A percentile compares a stretch with the other conserved stretches of the same genome.
Evolutionary conservation across 2,113 vertebrate genomes (phyloP).

Genomic region (Reinhardtius hippoglossoides): DNA sequence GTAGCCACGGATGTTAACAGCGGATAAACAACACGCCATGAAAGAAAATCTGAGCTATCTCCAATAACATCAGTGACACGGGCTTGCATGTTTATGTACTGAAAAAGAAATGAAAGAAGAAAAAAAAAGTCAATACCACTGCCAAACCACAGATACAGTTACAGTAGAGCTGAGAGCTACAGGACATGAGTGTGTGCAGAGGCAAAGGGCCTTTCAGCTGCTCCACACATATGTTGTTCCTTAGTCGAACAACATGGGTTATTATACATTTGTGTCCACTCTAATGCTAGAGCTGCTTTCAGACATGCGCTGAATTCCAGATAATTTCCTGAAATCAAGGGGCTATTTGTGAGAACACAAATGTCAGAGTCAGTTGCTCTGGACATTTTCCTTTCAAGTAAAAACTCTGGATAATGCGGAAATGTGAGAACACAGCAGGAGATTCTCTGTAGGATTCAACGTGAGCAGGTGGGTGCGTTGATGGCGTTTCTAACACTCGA

Average conservation of each 20-base stretch:
- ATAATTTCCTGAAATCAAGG: too few species aligned
- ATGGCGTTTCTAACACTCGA: too few species aligned
- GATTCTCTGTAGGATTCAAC: too few species aligned
- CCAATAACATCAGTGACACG: neutral
- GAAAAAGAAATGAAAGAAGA: slow-evolving; percentile 17
- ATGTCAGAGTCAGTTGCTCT: too few species aligned
- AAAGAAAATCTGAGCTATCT: slow-evolving; percentile 28
- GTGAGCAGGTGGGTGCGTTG: too few species aligned
- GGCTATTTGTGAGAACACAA: too few species aligned
- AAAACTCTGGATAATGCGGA: too few species aligned
- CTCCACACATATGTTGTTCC: slow-evolving; percentile 11
- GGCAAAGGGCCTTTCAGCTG: neutral
- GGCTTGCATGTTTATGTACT: neutral
- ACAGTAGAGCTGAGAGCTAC: slow-evolving; percentile 21
- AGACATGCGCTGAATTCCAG: too few species aligned
- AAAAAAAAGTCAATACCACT: slow-evolving; percentile 10
- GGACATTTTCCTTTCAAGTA: too few species aligned
- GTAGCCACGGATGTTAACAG: slow-evolving; percentile 1
- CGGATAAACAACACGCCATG: neutral
- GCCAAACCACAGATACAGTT: slow-evolving; percentile 29
- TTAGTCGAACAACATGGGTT: slow-evolving; percentile 4
- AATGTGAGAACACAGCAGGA: too few species aligned
- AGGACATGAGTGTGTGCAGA: slow-evolving; percentile 1
- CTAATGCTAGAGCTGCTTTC: too few species aligned
- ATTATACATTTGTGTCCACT: neutral